Evolutionary conservation across 1,140 invertebrate genomes (phyloP).

Genomic region (Drosophila tristis): DNA sequence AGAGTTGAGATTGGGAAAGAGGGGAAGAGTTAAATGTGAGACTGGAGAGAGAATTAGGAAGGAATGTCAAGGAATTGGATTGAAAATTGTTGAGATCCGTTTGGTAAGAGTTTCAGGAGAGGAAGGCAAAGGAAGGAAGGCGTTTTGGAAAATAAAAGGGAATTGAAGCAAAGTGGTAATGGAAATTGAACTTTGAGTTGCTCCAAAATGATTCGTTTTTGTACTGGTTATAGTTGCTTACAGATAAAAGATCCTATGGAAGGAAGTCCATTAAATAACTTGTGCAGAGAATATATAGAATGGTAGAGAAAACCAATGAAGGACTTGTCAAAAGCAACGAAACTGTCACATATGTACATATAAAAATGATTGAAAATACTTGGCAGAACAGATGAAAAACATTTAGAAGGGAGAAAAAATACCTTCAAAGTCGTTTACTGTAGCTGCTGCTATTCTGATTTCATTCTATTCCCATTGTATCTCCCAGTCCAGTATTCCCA

Average conservation of each 20-base stretch:
- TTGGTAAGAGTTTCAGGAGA: constrained; percentile 28
- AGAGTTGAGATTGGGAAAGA: constrained; percentile 2
- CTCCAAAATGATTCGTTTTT: no score
- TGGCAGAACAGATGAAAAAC: no score
- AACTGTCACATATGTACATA: no score
- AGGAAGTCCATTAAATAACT: no score
- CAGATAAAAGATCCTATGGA: not conserved
- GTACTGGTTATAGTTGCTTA: not conserved
- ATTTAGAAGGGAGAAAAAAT: no score
- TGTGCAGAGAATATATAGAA: no score
- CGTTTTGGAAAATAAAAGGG: constrained; percentile 11
- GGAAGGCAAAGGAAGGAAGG: constrained; percentile 9
- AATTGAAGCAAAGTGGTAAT: constrained; percentile 5
- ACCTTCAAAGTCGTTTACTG: no score
- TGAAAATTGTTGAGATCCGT: constrained; percentile 20
- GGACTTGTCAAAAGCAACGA: no score
- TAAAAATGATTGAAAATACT: no score
- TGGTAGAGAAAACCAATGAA: not conserved
- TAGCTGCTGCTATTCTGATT: no score
- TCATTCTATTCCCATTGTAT: not conserved
- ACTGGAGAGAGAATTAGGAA: constrained; percentile 7
- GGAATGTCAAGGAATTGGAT: constrained; percentile 1
- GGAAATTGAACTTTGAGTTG: not conserved
- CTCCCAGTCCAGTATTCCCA: not conserved
- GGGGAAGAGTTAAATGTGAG: not conserved